These are phyloP conservation scores for Cremastinae sp. DNA, from an alignment of 2,888 invertebrate genomes.

Conservation along the genomic window DNA sequence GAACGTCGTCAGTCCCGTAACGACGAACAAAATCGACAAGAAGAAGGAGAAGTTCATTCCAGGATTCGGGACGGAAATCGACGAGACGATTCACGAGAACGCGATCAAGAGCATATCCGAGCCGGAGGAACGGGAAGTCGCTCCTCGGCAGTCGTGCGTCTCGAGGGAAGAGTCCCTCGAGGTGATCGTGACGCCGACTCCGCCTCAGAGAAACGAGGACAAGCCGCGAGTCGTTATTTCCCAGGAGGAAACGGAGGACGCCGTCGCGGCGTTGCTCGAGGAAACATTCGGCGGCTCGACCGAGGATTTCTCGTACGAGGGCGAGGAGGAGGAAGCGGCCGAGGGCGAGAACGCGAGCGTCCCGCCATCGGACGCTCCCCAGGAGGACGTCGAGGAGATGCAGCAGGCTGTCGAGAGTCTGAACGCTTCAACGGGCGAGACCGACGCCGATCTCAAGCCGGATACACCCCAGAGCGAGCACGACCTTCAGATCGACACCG, in stretches of 20 bases:
- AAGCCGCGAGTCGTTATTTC: conserved; percentile 92
- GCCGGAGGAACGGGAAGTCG: conserved; percentile 76
- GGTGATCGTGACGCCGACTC: conserved; percentile 79
- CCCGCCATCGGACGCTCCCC: conserved; percentile 82
- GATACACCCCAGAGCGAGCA: conserved; percentile 93
- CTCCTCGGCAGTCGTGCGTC: conserved; percentile 67
- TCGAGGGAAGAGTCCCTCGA: conserved; percentile 74
- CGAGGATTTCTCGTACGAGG: conserved; percentile 79
- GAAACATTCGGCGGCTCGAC: conserved; percentile 89
- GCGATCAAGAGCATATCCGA: conserved; percentile 91
- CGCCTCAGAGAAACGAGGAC: conserved; percentile 86
- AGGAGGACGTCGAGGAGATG: conserved; percentile 91
- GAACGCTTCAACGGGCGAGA: conserved; percentile 83
- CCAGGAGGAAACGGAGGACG: conserved; percentile 96
- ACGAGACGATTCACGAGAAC: conserved; percentile 88
- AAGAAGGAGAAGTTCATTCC: conserved; percentile 86
- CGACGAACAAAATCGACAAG: conserved; percentile 76
- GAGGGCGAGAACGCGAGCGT: conserved; percentile 78
- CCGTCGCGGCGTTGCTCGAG: conserved; percentile 92
- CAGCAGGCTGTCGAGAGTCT: conserved; percentile 91
- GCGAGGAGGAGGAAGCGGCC: conserved; percentile 80
- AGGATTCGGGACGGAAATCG: conserved; percentile 85
- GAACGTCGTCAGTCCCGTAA: conserved; percentile 54
- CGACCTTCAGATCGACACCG: conserved; percentile 92
- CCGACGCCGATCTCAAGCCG: conserved; percentile 84